Conservation (phyloP, 2,888 invertebrate species). For the Incurvaria masculella region DNA sequence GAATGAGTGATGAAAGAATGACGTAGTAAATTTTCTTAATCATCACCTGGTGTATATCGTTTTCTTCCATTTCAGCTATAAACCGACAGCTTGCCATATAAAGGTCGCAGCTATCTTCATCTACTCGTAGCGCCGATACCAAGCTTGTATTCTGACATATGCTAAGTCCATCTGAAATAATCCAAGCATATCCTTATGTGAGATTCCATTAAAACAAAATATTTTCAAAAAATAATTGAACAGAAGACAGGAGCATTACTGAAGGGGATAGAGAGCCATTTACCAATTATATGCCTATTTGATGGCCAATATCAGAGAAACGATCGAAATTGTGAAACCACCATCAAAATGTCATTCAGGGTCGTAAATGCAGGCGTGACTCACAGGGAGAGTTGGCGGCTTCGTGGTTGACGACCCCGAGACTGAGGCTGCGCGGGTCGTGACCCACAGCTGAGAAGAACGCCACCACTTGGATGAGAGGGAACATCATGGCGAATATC, state of each 20-base stretch:
- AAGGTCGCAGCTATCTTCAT: conserved; percentile 35
- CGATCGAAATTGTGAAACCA: too few relatives aligned
- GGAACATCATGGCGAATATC: conserved; percentile 77
- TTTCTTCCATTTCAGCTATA: conserved; percentile 39
- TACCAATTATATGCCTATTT: too few relatives aligned
- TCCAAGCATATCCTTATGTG: too few relatives aligned
- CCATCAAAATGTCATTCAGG: too few relatives aligned
- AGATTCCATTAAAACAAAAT: too few relatives aligned
- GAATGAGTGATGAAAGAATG: too few relatives aligned
- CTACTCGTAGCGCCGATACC: conserved; percentile 22
- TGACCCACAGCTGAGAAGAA: conserved; percentile 81
- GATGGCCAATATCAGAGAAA: too few relatives aligned
- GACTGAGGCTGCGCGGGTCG: conserved; percentile 65
- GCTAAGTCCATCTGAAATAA: conserved; percentile 32
- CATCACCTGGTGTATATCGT: conserved; percentile 30
- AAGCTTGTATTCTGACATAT: conserved; percentile 35
- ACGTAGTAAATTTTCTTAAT: too few relatives aligned
- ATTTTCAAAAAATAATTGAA: too few relatives aligned
- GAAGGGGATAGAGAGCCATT: too few relatives aligned
- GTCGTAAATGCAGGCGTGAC: too few relatives aligned
- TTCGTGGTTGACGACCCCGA: conserved; percentile 83
- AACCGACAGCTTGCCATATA: conserved; percentile 50
- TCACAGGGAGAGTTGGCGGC: conserved; percentile 44
- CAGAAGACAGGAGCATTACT: too few relatives aligned
- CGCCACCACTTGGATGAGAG: conserved; percentile 72